Evolutionary conservation across 2,113 vertebrate genomes (phyloP), one percentile per base, ranked within the genome.

Genomic region (Lanius collurio): DNA sequence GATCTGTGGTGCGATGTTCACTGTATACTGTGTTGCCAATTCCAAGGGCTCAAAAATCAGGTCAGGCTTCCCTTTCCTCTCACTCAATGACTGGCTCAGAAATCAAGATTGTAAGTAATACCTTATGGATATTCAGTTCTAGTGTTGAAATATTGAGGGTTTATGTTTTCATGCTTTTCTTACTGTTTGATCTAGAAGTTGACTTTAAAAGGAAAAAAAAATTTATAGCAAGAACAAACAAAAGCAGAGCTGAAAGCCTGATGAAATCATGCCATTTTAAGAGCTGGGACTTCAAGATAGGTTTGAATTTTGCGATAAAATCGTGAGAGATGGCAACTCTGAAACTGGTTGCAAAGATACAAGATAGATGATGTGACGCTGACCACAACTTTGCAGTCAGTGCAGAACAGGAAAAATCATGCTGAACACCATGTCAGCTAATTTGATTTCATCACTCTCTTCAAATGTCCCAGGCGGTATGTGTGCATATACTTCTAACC

Each of bases 381-480:
- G 96, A 96, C 85, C 92, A 83, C 94, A 95, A 68, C 88, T 89
- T 90, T 71, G 88, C 93, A 95, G 94, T 95, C 96, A 85, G 78
- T 93, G 84, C 69, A 79, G 85, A 92, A 92, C 88, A 94, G 92
- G 94, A 93, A 95, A 94, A 93, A 95, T 94, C 83, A 86, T 96
- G 80, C 83, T 96, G 77, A 96, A 63, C 71, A 92, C n/a, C 68
- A 44, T 92, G 93, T 95, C 90, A 96, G 92, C 88, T 92, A 92
- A 83, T 92, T 89, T 93, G 90, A 94, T 94, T 93, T 95, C 86
- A 75, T 83, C 10, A 13, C 60, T 89, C 15, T 83, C 56, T 89
- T 94, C 75, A 83, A 10, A 70, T 78, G 52, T 83, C 47, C 78
- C 68, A n/a, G 30, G 64, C 46, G 27, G n/a, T 93, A 41, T 4